Percentiles rank a stretch among this genome's conserved stretches.
These are phyloP conservation scores for Leptopterna dolabrata DNA, from an alignment of 2,888 invertebrate species.

Conservation along the genomic window DNA sequence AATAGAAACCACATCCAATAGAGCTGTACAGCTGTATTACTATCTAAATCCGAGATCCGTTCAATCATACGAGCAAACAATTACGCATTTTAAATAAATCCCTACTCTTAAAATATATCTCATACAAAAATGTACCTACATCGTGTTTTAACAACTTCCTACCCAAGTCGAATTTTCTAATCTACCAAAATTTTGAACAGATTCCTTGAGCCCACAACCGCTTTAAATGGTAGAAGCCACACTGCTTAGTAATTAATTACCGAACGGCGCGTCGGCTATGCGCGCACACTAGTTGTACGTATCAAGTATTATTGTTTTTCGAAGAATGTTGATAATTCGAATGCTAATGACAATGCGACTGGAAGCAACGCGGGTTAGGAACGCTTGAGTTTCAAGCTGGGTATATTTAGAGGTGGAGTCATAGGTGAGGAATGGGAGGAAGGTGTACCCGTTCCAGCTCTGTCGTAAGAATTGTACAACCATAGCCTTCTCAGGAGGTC, in stretches of 20 bases:
- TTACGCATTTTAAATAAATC: no score
- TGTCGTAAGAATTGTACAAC: conserved; percentile 46
- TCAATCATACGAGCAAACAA: no score
- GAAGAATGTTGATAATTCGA: conserved; percentile 5
- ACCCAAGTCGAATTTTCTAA: no score
- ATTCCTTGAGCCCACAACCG: no score
- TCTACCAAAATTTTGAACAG: no score
- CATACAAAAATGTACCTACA: no score
- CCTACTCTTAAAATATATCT: no score
- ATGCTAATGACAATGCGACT: not conserved
- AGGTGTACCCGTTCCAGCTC: not conserved
- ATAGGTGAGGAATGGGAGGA: conserved; percentile 8
- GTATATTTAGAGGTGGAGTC: conserved; percentile 45
- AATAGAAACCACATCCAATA: no score
- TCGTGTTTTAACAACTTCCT: no score
- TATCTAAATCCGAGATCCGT: no score
- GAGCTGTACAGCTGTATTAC: no score
- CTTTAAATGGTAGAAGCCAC: no score
- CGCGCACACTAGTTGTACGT: not conserved
- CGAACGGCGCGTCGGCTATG: not conserved
- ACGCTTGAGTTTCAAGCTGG: not conserved
- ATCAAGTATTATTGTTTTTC: not conserved
- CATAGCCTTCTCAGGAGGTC: not conserved
- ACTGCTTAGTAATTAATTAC: not conserved
- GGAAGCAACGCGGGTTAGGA: not conserved